Evolutionary conservation across 2,797 vertebrate species (phyloP), one percentile per base, ranked within the genome.

Genomic region (Pseudocheirus occidentalis): DNA sequence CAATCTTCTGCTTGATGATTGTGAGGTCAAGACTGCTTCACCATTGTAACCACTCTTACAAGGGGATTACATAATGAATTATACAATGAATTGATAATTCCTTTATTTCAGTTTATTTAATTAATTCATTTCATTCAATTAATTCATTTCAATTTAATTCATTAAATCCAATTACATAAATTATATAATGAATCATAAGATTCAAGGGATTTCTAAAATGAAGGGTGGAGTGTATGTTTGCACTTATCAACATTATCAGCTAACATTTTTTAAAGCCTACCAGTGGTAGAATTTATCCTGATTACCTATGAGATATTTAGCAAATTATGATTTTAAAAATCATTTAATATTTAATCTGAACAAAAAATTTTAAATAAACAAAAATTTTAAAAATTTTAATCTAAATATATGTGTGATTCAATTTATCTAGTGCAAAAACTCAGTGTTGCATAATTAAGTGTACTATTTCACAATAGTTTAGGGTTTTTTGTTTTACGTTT

Each of bases 151-250:
- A 56, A 21, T 56, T 56, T 56, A 54, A 54, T 54, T 54, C 10
- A 54, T 56, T 56, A 56, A 56, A 56, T 56, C 21, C 55, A 56
- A 5, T 56, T 56, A 56, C 55, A 21, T 56, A 56, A 56, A 55
- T 55, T 21, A 18, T 16, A 55, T 55, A 55, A 55, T 55, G 18
- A 56, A 27, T 96, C 94, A 94, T 57, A 18, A 96, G 24, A 95
- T 90, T 95, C 58, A 91, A 93, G 34, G 73, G 94, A 93, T 46
- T 93, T 93, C 55, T 90, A 94, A 93, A 95, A 92, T 93, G 92
- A 95, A 81, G 21, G 40, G 21, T 94, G 90, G 56, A 96, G n/a
- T 40, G 27, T 58, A 55, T 56, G 46, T 81, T 40, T 92, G 62
- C 16, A 92, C 27, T 87, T 94, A 91, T 66, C 55, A 50, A 81